Base-by-base conservation (phyloP, 2,113 vertebrate species). In the Lepus timidus region DNA sequence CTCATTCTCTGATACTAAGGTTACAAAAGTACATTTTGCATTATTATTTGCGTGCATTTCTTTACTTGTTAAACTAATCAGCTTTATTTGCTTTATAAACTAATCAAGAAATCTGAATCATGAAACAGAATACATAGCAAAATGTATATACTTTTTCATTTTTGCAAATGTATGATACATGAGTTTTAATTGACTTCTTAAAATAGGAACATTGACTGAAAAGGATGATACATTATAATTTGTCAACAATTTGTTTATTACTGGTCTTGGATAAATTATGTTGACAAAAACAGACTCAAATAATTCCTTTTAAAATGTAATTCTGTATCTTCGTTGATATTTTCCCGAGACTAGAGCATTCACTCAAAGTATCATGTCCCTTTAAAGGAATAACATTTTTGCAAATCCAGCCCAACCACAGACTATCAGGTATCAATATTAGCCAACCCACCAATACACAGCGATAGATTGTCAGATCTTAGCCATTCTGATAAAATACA, bases 201-300 rank as follows among this genome's bases (percentile, higher is more conserved):
- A 95, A 87, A 91, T 55, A 91, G 90, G 73, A 97, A 88, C 27
- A 91, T 80, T 84, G 86, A 87, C n/a, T 88, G 75, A 88, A 76
- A 87, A 58, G 5, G 16, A 55, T 74, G 70, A 68, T 82, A 94
- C 31, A 83, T 93, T 98, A 78, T 44, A 87, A 80, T 58, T 87
- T 94, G 65, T 94, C 93, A 90, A 96, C 22, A 96, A 85, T 70
- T 93, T 96, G 1, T 19, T 97, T 76, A 96, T 91, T 96, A 88
- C 87, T 68, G 74, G 31, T 52, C 67, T 78, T 87, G 65, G 52
- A 39, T 74, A 91, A 96, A 97, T 92, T 85, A 52, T 4, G 0
- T 31, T 85, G 39, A 79, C 36, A 93, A 95, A 58, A 78, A 88
- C 17, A 39, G 61, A 81, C 22, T 94, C 39, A 71, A 75, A 67